These are phyloP conservation scores for Oryctolagus cuniculus DNA, from an alignment of 2,113 vertebrate species.

Conservation along the genomic window DNA sequence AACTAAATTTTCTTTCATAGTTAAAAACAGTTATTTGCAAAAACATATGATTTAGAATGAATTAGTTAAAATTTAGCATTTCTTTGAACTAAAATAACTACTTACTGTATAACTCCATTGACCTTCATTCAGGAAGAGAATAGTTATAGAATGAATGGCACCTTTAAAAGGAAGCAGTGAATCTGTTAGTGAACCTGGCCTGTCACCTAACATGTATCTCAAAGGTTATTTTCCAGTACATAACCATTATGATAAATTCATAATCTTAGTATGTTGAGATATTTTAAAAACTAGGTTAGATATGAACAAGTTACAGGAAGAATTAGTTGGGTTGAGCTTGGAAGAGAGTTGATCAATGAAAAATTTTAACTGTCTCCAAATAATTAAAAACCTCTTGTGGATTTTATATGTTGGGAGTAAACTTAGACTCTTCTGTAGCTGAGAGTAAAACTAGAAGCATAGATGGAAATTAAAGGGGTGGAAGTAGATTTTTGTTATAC, in stretches of 20 bases:
- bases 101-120: not conserved
- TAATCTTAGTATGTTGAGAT: not conserved
- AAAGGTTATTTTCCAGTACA: not conserved
- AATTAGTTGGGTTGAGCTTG: not conserved
- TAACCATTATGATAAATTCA: not conserved
- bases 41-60: constrained; percentile 28
- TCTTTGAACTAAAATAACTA: not conserved
- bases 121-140: constrained; percentile 10
- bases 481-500: not conserved
- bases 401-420: not conserved
- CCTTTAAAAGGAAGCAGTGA: not conserved
- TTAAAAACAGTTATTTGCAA: constrained; percentile 13
- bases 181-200: not conserved
- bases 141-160: not conserved
- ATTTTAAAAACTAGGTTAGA: constrained; percentile 21
- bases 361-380: constrained; percentile 31
- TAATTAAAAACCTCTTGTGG: constrained; percentile 20
- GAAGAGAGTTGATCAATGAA: constrained; percentile 28
- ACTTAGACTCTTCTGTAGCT: not conserved
- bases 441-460: constrained; percentile 27
- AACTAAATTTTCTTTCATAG: constrained; percentile 44
- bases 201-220: not conserved
- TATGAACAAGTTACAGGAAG: constrained; percentile 4
- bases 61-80: not conserved
- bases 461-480: not conserved